Evolutionary conservation across 2,888 invertebrate genomes (phyloP).

Genomic region (Sphecodes monilicornis): DNA sequence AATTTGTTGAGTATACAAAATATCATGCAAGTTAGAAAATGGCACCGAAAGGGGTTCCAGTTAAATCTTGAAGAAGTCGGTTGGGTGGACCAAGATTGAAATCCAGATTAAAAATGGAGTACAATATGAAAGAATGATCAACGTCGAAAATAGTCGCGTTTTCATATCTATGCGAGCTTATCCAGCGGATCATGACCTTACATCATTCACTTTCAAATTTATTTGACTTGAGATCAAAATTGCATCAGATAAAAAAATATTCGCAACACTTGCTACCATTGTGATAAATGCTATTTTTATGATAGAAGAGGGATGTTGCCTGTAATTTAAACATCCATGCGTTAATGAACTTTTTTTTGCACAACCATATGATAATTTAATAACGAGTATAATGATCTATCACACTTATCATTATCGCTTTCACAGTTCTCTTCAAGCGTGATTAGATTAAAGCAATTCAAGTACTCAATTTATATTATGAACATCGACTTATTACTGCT

Average conservation of each 20-base stretch:
- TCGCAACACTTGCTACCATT: not conserved
- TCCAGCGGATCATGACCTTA: conserved; percentile 45
- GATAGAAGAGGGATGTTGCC: not conserved
- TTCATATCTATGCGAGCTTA: conserved; percentile 21
- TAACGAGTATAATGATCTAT: not conserved
- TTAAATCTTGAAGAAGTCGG: not conserved
- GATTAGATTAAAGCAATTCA: not conserved
- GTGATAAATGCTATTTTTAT: not conserved
- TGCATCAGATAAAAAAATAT: not conserved
- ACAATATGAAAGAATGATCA: not conserved
- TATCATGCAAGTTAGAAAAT: not conserved
- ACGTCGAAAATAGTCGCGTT: conserved; percentile 16
- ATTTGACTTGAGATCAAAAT: not conserved
- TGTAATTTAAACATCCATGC: not conserved
- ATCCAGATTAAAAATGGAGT: not conserved
- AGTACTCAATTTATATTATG: too few species aligned
- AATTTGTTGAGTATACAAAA: not conserved
- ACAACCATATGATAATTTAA: not conserved
- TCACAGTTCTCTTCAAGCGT: not conserved
- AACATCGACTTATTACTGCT: too few species aligned
- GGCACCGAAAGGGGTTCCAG: not conserved
- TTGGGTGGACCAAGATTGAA: not conserved
- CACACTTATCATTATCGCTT: not conserved
- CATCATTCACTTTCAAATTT: conserved; percentile 12
- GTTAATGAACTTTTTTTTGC: not conserved